Base-by-base conservation (phyloP, 2,113 vertebrate genomes). In the Gobio gobio region DNA sequence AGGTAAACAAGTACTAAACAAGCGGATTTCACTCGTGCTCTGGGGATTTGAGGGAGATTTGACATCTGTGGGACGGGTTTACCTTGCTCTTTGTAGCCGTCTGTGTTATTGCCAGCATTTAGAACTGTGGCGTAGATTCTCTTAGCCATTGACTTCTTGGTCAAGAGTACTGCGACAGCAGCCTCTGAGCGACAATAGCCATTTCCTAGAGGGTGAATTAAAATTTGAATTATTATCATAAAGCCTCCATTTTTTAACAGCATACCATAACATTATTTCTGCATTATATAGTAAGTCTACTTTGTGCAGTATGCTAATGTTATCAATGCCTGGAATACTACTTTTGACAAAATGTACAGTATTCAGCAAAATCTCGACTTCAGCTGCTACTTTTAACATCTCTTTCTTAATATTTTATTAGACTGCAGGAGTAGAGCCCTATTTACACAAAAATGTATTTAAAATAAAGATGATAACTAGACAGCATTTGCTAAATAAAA, bases 11-110 rank as follows among this genome's bases (percentile, higher is more conserved):
- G 77, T 24, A 78, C 14, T 26, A 58, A 40, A n/a, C 64, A 4
- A 66, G 74, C 74, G 5, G 5, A 66, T 78, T 58, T 78, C 36
- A 56, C 75, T 33, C n/a, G 12, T 33, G 18, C 59, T 45, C 14
- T 2, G 22, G 24, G 49, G 14, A 70, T 68, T 78, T 58, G 6
- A 33, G 36, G 74, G 2, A 63, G 66, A 80, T 33, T 49, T 72
- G 26, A 56, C 49, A 7, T 33, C 10, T 33, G 45, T 1, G 22
- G 22, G 4, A 26, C 40, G 14, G 26, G 13, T 10, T 63, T 51
- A 99, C 98, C 98, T 95, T 99, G 97, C 66, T 99, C 96, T 91
- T 99, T 99, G 92, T 89, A 96, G 76, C 98, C 98, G 13, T 99
- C 98, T 0, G 97, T 98, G 93, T 99, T 99, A 92, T 91, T 95